Evolutionary conservation across 2,888 invertebrate genomes (phyloP).

Genomic region (Protodeltote pygarga): DNA sequence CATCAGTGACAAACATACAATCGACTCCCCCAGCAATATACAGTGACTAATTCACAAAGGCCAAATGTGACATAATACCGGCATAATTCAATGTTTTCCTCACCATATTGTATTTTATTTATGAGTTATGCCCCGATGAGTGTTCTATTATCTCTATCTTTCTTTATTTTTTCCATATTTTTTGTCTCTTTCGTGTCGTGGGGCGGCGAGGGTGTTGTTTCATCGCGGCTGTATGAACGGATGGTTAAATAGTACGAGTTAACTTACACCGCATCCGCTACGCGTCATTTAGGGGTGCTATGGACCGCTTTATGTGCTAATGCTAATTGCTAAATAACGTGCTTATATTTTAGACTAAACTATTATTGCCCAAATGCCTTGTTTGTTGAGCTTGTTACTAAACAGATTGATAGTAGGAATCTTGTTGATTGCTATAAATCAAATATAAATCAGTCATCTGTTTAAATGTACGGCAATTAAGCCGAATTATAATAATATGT

Average conservation of each 20-base stretch:
- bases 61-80: conserved; percentile 87
- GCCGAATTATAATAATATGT: too few species aligned
- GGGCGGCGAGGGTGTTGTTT: conserved; percentile 72
- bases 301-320: conserved; percentile 63
- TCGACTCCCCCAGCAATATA: conserved; percentile 73
- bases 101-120: conserved; percentile 88
- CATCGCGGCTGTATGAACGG: conserved; percentile 80
- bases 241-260: conserved; percentile 86
- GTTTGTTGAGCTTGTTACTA: background rate
- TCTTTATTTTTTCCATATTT: conserved; percentile 45
- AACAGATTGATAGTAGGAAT: too few species aligned
- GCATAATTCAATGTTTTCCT: conserved; percentile 88
- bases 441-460: too few species aligned
- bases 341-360: conserved; percentile 10
- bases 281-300: conserved; percentile 80
- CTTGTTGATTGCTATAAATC: too few species aligned
- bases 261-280: conserved; percentile 84
- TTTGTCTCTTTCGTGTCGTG: conserved; percentile 62
- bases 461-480: too few species aligned
- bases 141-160: conserved; percentile 62
- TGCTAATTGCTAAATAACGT: conserved; percentile 40
- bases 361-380: background rate
- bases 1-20: conserved; percentile 73
- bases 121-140: conserved; percentile 84
- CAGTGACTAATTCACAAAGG: conserved; percentile 84